Evolutionary conservation across 2,113 vertebrate species (phyloP), one percentile per base, ranked within the genome.

Genomic region (Triplophysa tibetana): DNA sequence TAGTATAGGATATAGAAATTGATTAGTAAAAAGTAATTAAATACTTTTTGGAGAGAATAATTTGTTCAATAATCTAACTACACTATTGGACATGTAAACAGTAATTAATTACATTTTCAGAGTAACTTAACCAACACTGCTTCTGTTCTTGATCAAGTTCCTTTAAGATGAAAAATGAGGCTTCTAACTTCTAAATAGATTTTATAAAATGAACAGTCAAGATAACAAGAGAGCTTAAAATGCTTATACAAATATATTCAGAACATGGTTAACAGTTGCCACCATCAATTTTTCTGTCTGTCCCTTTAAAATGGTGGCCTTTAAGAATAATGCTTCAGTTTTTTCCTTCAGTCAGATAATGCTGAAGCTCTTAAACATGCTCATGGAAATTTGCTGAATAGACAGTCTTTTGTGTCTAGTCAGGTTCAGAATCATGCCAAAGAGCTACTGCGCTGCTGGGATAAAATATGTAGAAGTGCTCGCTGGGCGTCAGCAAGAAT

Each of bases 331-430:
- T 41, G 33, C 8, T 58, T 65, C 12, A 11, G 2, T 2, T 29
- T 54, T 67, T 24, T 7, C 19, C 6, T 17, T 61, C 1, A 29
- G 17, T 58, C 33, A 1, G 13, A n/a, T 78, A 61, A 48, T n/a
- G 41, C 77, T 70, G 24, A 78, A 70, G 23, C 16, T 26, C 16
- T 58, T 48, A 11, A 33, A 38, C 6, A n/a, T 29, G 26, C 60
- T 23, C 21, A 11, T 6, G 73, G 29, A 29, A 56, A 41, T 54
- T 26, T 56, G 60, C 69, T 80, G 69, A 62, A 64, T 64, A 16
- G 45, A 52, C 43, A 3, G 45, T 29, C 21, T 62, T 73, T 79
- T 70, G 29, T 79, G 66, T 79, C n/a, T 52, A 56, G 78, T 70
- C 68, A 79, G 68, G 68, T 38, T 70, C 11, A 0, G 1, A 75